A percentile compares a stretch with the other conserved stretches of the same genome.
These are phyloP conservation scores for Meiosimyza decipiens DNA, from an alignment of 2,888 invertebrate species.

Conservation along the genomic window DNA sequence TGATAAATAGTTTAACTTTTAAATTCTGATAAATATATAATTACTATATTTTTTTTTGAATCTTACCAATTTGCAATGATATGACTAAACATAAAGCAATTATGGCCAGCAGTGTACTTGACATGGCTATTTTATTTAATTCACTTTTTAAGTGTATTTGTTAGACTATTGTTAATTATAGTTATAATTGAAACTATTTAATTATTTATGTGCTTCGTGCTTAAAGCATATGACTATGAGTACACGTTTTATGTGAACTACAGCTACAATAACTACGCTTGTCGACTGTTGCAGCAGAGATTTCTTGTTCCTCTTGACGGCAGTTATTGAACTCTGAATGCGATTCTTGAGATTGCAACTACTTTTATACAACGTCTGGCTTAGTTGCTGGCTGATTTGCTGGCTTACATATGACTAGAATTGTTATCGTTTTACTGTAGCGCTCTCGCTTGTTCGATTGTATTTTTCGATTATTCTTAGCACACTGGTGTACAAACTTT, in stretches of 20 bases:
- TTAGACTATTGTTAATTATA: background rate
- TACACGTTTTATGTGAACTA: no score
- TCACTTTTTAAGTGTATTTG: background rate
- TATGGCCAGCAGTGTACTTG: background rate
- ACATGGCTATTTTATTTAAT: background rate
- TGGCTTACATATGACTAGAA: no score
- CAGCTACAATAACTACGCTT: conserved; percentile 24
- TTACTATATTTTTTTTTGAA: background rate
- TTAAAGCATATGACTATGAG: no score
- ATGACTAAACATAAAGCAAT: conserved; percentile 1
- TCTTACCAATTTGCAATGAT: conserved; percentile 11
- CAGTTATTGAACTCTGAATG: conserved; percentile 38
- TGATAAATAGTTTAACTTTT: background rate
- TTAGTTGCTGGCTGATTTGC: background rate
- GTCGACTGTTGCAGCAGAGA: background rate
- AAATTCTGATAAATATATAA: background rate
- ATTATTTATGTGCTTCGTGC: background rate
- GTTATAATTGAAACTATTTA: conserved; percentile 1
- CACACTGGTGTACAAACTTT: no score
- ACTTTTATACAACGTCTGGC: conserved; percentile 31
- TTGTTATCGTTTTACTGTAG: no score
- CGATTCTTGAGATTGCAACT: background rate
- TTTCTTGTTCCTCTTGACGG: conserved; percentile 21
- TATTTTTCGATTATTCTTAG: no score
- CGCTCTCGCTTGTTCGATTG: no score